phyloP scores from a whole-genome alignment of 2,797 vertebrate species.

The Hoplostethus mediterraneus region DNA sequence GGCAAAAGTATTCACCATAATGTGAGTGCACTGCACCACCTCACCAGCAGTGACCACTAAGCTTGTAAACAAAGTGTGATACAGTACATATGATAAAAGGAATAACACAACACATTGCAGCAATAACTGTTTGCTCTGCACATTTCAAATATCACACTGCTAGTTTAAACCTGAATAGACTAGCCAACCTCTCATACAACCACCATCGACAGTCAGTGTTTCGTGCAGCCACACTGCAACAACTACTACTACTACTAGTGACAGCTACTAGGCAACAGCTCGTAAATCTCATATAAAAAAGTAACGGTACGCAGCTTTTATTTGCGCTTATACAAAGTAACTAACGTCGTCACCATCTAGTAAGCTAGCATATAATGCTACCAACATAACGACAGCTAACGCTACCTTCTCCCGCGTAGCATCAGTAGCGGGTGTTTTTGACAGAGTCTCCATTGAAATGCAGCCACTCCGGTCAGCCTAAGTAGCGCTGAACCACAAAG shows the following conservation, averaged over 20 bases:
- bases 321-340: neutral
- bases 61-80: neutral
- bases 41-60: neutral
- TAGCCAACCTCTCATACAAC: neutral
- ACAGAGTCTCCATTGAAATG: conserved; percentile 70
- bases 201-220: neutral
- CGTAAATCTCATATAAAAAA: no score
- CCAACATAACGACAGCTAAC: no score
- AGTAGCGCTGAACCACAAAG: neutral
- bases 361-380: conserved; percentile 8
- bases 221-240: conserved; percentile 9
- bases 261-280: conserved; percentile 36
- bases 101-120: neutral
- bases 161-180: neutral
- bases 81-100: neutral
- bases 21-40: neutral
- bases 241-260: conserved; percentile 37
- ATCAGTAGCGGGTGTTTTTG: conserved; percentile 60
- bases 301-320: no score
- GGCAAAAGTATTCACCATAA: no score
- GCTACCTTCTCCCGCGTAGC: conserved; percentile 53
- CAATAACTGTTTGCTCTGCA: neutral
- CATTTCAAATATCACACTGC: conserved; percentile 4
- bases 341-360: neutral
- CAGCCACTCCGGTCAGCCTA: conserved; percentile 26